Percentiles rank a stretch among this genome's conserved stretches.
phyloP scores from a whole-genome alignment of 2,797 vertebrate species.

The Hirundo rustica region DNA sequence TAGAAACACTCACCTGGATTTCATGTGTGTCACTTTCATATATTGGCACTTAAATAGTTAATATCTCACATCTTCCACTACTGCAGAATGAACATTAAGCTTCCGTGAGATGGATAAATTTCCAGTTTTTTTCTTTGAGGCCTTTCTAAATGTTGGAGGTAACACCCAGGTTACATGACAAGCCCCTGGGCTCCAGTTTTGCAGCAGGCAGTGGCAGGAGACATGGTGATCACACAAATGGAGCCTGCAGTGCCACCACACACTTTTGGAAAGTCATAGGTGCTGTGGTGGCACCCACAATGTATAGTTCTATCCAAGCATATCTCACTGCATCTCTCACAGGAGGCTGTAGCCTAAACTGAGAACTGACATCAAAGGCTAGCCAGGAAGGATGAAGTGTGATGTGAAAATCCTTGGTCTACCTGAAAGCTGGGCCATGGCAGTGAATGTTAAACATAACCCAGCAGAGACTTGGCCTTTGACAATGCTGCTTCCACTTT shows the following conservation, averaged over 20 bases:
- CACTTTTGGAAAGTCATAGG: not conserved
- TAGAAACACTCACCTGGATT: not conserved
- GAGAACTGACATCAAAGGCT: not conserved
- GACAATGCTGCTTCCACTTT: not conserved
- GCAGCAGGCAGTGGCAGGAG: not conserved
- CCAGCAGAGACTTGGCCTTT: not conserved
- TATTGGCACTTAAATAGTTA: not conserved
- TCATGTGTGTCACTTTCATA: not conserved
- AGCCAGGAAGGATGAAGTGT: not conserved
- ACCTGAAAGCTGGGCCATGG: not conserved
- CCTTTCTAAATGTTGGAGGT: not conserved
- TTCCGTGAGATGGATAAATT: not conserved
- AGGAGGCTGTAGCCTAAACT: not conserved
- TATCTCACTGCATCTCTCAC: not conserved
- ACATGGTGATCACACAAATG: not conserved
- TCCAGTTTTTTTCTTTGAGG: not conserved
- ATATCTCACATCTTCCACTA: not conserved
- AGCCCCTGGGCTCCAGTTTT: not conserved
- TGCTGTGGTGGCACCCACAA: not conserved
- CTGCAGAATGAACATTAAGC: not conserved
- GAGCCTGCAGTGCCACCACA: not conserved
- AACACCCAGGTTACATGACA: not conserved
- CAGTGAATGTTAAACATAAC: not conserved
- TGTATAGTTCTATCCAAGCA: not conserved
- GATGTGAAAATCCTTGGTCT: not conserved